Base-by-base conservation (phyloP, 2,797 vertebrate genomes). In the Notolabrus celidotus region DNA sequence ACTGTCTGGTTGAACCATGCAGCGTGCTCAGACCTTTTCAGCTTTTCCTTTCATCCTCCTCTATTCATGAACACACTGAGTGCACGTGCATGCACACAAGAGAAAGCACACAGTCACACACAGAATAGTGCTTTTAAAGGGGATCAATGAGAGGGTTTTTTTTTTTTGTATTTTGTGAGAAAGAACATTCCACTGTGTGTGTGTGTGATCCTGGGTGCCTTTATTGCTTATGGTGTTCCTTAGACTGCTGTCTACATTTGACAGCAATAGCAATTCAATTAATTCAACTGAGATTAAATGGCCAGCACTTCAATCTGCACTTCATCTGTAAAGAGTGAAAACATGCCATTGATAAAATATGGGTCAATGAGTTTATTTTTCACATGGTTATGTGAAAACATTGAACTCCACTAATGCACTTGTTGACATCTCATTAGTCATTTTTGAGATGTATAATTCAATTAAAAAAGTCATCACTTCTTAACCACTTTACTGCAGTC, bases 41-140 rank as follows among this genome's bases (percentile, higher is more conserved):
- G 82, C 81, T 73, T 84, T 90, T 71, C 85, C 77, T 92, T 92
- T 91, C 81, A 91, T 89, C 85, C 77, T 78, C 69, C 74, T 82
- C 88, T 88, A 80, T 90, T 91, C 88, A 90, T 25, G 65, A 84
- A 67, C 15, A 53, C 67, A 54, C 60, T 4, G 63, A 71, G 77
- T 70, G 77, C 79, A 82, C 70, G 72, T 82, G 68, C 81, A 72
- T 23, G 58, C 79, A 73, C 72, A 67, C 80, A 43, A 74, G 78
- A 79, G 81, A 81, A 87, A 85, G 79, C 74, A 82, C 80, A 73
- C 79, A 67, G 75, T 79, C 78, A 31, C 55, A 62, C 83, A 74
- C 63, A 77, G 70, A 64, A 59, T 52, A 17, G 55, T 75, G 83
- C 82, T 83, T 83, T 86, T 85, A 85, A 77, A 85, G 59, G 51